These are phyloP conservation scores for Rhinopithecus roxellana DNA, from an alignment of 2,113 vertebrate species.

Conservation along the genomic window DNA sequence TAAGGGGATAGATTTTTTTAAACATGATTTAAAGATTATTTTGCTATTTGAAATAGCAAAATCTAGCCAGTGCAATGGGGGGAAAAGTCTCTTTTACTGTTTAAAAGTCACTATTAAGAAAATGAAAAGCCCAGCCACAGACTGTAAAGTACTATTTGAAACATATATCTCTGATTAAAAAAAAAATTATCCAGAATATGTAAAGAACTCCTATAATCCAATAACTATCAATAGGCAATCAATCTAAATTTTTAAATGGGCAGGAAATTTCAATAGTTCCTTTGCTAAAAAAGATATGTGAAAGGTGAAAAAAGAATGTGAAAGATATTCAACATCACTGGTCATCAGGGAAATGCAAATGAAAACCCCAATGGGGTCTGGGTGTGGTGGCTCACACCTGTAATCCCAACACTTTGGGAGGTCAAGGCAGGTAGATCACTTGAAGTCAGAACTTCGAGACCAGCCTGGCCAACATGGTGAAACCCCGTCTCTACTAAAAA, in stretches of 20 bases:
- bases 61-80: no score
- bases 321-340: background rate
- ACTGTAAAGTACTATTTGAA: background rate
- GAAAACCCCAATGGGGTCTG: background rate
- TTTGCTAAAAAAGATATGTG: background rate
- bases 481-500: no score
- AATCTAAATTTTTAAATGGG: background rate
- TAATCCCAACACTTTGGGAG: no score
- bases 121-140: background rate
- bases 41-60: no score
- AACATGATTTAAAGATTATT: no score
- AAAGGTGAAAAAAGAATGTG: background rate
- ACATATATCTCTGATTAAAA: background rate
- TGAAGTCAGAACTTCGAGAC: no score
- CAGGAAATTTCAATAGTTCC: background rate
- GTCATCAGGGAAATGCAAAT: background rate
- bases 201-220: background rate
- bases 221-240: background rate
- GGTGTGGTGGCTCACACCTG: no score
- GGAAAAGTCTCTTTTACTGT: background rate
- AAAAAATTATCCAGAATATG: background rate
- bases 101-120: background rate
- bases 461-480: no score
- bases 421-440: no score
- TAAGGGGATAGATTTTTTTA: background rate